Base-by-base conservation (phyloP, 2,888 invertebrate species). In the Diadromus collaris region DNA sequence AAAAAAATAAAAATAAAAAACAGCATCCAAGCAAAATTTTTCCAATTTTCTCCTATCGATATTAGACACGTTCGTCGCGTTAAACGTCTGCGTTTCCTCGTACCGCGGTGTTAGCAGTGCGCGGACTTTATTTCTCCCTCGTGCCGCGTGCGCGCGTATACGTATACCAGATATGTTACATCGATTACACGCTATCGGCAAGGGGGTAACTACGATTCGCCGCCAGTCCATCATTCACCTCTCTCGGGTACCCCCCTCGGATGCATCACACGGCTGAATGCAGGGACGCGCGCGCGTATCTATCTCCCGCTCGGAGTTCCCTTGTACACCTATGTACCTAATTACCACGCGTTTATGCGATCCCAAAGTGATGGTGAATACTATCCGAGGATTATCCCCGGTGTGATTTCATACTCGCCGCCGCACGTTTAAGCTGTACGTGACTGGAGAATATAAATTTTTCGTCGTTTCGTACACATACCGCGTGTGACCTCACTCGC, bases 171-270 rank as follows among this genome's bases (percentile, higher is more conserved):
- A 68, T 70, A 78, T 44, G 67, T 78, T 74, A 67, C 69, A 71
- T 74, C 69, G 65, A 78, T 75, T 78, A 78, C 74, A 78, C 70
- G 69, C 70, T 71, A 75, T 75, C 70, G 58, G 44, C 54, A 32
- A 34, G 67, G 67, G 70, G 70, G 75, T 78, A 75, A 70, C 78
- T 75, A 67, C 78, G 60, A 78, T 69, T 74, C 73, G 51, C 48
- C 60, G 74, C 74, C 54, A 70, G 74, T 78, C 70, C 74, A 70
- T 78, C 78, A 78, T 78, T 78, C 74, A 75, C 70, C 70, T 29
- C 48, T 16, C 27, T 16, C 16, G n/a, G 24, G 27, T 56, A 27
- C 27, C 54, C 29, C 29, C 54, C 16, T 41, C 56, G 29, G 29
- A 21, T 41, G 29, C 38, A 38, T 56, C 65, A 21, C 21, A 21